Conservation (phyloP, 2,888 invertebrate species). For the Chymomyza amoena region DNA sequence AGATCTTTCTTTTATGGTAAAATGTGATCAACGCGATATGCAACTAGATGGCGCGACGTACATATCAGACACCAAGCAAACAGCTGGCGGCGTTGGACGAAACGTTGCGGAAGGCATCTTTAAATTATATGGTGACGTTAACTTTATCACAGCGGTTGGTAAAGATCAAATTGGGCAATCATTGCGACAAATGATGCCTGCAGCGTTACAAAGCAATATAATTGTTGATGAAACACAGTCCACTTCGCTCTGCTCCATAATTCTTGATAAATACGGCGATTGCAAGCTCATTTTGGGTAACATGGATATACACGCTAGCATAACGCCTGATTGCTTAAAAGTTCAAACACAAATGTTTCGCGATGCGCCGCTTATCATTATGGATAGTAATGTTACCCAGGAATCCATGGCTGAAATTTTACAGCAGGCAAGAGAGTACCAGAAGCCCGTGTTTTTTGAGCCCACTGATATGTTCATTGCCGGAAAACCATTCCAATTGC, state of each 20-base stretch:
- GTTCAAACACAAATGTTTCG: slow-evolving; percentile 82
- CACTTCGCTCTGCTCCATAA: slow-evolving; percentile 88
- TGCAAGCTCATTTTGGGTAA: slow-evolving; percentile 90
- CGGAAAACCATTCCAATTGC: slow-evolving; percentile 83
- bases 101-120: slow-evolving; percentile 93
- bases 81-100: slow-evolving; percentile 93
- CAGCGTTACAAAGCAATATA: slow-evolving; percentile 58
- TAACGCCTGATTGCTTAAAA: slow-evolving; percentile 84
- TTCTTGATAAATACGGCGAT: slow-evolving; percentile 87
- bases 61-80: slow-evolving; percentile 82
- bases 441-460: slow-evolving; percentile 93
- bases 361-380: slow-evolving; percentile 85
- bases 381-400: slow-evolving; percentile 90
- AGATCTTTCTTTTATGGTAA: slow-evolving; percentile 84
- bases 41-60: slow-evolving; percentile 91
- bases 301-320: slow-evolving; percentile 87
- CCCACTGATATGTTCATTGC: slow-evolving; percentile 91
- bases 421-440: slow-evolving; percentile 81
- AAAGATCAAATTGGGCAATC: slow-evolving; percentile 82
- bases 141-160: slow-evolving; percentile 89
- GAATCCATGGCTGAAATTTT: slow-evolving; percentile 84
- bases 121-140: slow-evolving; percentile 83
- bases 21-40: slow-evolving; percentile 79
- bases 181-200: slow-evolving; percentile 75
- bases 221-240: slow-evolving; percentile 57